Evolutionary conservation across 2,888 invertebrate species (phyloP), one percentile per base, ranked within the genome.

Genomic region (Andrena minutula): DNA sequence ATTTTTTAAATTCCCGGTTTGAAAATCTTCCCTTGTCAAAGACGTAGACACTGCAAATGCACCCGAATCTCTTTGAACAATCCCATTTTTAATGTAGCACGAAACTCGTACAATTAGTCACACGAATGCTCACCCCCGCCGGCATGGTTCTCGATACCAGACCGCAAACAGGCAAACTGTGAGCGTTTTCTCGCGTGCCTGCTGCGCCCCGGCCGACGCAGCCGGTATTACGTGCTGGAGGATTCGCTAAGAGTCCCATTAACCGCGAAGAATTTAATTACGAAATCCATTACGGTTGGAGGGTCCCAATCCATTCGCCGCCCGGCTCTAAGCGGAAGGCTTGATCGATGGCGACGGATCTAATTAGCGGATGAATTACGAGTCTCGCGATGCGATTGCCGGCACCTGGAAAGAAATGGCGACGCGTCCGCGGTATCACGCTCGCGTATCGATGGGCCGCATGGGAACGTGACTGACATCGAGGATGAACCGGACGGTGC

Each of bases 381-480:
- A 66, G 65, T 60, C 30, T 61, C 51, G 2, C n/a, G 51, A 26
- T 26, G 49, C 20, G 61, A 71, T 66, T 69, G 64, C 58, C 51
- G 20, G 30, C 23, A 28, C 10, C 60, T 32, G 41, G 80, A 69
- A 81, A 81, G 81, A 74, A 81, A 80, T 66, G 53, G 74, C 73
- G 7, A 47, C 30, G 65, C 73, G 73, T 65, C 12, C 60, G 26
- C 20, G 56, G 47, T 47, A 16, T 73, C 41, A 60, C 60, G 75
- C 23, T 51, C 32, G 53, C 63, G 49, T 35, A 58, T 72, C 79
- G 66, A 80, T 68, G 79, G 56, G 66, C 64, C 73, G 73, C 65
- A 35, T 35, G 70, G 56, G 26, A 20, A 71, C 82, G 82, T 82
- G 81, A 75, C 71, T 28, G 35, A 68, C 66, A 68, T 82, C 51